phyloP scores from a whole-genome alignment of 2,888 invertebrate genomes.

The Agrotis ipsilon region DNA sequence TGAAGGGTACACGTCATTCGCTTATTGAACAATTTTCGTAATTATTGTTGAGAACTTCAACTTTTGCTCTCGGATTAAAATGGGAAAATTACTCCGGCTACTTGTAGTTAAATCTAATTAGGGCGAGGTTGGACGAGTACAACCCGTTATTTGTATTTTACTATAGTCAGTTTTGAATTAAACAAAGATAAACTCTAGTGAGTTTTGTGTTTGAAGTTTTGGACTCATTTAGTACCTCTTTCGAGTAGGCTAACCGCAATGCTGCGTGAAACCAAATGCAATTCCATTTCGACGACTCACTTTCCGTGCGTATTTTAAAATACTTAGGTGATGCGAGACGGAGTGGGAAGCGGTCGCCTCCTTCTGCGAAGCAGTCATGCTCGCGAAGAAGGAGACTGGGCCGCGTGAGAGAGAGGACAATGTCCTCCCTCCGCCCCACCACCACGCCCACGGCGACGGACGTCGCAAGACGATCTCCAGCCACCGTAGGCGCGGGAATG shows the following conservation, averaged over 20 bases:
- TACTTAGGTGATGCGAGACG: no score
- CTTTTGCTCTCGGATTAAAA: constrained; percentile 31
- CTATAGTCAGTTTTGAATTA: background rate
- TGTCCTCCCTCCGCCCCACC: no score
- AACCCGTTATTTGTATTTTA: constrained; percentile 1
- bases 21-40: constrained; percentile 33
- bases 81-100: constrained; percentile 34
- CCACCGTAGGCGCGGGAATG: no score
- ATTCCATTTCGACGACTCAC: background rate
- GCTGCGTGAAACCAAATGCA: constrained; percentile 9
- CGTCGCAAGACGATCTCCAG: no score
- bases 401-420: no score
- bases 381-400: no score
- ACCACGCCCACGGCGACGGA: no score
- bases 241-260: constrained; percentile 3
- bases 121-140: background rate
- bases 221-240: background rate
- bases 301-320: no score
- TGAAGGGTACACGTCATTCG: constrained; percentile 39
- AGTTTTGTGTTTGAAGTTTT: constrained; percentile 2
- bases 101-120: constrained; percentile 42
- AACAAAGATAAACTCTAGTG: background rate
- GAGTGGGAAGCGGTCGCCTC: no score
- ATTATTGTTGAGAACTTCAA: constrained; percentile 32
- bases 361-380: no score